Conservation (phyloP, 2,113 vertebrate genomes). For the Trogon melanurus region DNA sequence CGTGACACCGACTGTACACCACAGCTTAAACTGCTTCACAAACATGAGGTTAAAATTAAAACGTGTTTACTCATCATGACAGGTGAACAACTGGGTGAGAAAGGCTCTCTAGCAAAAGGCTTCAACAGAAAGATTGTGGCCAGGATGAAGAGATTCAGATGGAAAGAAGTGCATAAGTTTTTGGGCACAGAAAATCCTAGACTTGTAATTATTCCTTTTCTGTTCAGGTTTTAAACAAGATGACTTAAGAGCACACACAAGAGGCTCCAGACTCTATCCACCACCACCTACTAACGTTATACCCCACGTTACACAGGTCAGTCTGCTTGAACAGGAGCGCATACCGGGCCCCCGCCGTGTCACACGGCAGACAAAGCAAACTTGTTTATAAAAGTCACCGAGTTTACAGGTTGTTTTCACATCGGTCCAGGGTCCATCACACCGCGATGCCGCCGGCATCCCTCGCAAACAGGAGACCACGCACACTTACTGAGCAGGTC, state of each 20-base stretch:
- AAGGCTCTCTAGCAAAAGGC: background rate
- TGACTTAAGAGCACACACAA: background rate
- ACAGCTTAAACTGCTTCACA: background rate
- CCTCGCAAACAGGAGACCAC: fast-evolving
- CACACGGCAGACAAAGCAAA: background rate
- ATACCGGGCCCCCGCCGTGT: background rate
- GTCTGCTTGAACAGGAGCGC: background rate
- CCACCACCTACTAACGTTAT: background rate
- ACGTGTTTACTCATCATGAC: background rate
- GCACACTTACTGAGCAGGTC: slow-evolving; percentile 52
- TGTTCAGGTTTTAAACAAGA: background rate
- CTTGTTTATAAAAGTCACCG: background rate
- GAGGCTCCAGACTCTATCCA: background rate
- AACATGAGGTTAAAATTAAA: background rate
- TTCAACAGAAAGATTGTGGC: background rate
- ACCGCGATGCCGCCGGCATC: fast-evolving
- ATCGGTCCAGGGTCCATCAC: fast-evolving
- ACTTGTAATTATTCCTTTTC: background rate
- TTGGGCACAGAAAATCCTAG: background rate
- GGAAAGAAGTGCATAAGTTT: background rate
- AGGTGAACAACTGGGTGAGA: background rate
- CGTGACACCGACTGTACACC: background rate
- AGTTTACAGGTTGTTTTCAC: background rate
- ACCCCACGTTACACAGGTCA: background rate
- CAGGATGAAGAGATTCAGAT: background rate